phyloP scores from a whole-genome alignment of 2,888 invertebrate species.

The Drosophila subsilvestris region DNA sequence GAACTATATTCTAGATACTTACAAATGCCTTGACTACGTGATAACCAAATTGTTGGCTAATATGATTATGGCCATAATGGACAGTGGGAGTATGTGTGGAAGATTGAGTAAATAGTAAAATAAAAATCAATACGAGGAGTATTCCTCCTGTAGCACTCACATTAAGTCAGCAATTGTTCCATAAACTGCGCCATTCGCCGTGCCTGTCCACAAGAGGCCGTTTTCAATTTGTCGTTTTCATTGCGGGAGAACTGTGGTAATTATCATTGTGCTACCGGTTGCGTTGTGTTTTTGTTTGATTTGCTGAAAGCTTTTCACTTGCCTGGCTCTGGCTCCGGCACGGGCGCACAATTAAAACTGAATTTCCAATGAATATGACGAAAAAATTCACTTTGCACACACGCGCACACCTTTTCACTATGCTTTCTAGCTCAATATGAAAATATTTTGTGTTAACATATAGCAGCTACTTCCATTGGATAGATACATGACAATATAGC shows the following conservation, averaged over 20 bases:
- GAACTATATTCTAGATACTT: background rate
- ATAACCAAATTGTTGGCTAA: background rate
- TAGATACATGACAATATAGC: background rate
- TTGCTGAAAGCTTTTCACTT: constrained; percentile 21
- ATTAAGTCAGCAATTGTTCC: constrained; percentile 39
- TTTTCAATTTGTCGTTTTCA: constrained; percentile 28
- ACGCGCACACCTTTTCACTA: constrained; percentile 19
- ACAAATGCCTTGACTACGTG: background rate
- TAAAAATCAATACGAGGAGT: background rate
- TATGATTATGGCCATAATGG: background rate
- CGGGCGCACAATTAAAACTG: constrained; percentile 9
- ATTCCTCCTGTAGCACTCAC: constrained; percentile 50
- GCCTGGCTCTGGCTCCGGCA: constrained; percentile 4
- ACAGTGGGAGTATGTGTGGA: no score
- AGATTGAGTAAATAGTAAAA: background rate
- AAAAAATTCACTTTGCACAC: constrained; percentile 34
- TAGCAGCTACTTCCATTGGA: background rate
- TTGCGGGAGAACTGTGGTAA: constrained; percentile 2
- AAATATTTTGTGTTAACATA: constrained; percentile 21
- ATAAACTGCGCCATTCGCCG: constrained; percentile 13
- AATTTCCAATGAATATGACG: constrained; percentile 19
- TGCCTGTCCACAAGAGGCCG: constrained; percentile 16
- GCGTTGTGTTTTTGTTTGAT: background rate
- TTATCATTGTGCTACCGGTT: constrained; percentile 1
- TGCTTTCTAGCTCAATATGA: constrained; percentile 7